phyloP scores from a whole-genome alignment of 2,113 vertebrate genomes.

The Cephalopterus ornatus region DNA sequence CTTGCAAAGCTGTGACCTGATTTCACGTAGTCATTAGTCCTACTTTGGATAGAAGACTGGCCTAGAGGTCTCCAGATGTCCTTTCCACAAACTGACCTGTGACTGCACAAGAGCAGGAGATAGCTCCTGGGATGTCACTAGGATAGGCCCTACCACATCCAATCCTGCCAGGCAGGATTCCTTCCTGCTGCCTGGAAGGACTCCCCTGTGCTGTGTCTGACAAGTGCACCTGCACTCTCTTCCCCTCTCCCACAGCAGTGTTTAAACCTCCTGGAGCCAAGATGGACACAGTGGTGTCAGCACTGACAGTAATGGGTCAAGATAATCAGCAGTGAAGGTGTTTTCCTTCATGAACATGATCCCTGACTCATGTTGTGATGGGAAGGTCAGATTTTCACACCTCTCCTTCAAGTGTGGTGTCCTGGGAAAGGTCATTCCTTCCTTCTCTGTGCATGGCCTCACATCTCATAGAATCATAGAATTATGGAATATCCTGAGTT shows the following conservation, averaged over 20 bases:
- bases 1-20: not conserved
- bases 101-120: not conserved
- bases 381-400: not conserved
- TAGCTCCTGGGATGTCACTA: not conserved
- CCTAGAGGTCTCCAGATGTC: not conserved
- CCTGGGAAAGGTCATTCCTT: not conserved
- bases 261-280: not conserved
- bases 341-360: not conserved
- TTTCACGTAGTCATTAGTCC: not conserved
- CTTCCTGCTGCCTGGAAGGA: not conserved
- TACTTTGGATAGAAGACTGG: not conserved
- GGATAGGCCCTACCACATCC: fast-evolving
- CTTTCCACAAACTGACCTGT: not conserved
- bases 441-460: not conserved
- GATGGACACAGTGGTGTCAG: not conserved
- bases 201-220: not conserved
- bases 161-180: not conserved
- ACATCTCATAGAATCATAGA: not conserved
- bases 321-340: not conserved
- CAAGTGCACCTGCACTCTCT: not conserved
- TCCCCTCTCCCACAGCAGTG: not conserved
- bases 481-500: not conserved
- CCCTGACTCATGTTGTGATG: not conserved
- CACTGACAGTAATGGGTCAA: not conserved
- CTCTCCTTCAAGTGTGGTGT: not conserved